A percentile compares a stretch with the other conserved stretches of the same genome.
Evolutionary conservation across 2,888 invertebrate species (phyloP).

Genomic region (Melieria picta): DNA sequence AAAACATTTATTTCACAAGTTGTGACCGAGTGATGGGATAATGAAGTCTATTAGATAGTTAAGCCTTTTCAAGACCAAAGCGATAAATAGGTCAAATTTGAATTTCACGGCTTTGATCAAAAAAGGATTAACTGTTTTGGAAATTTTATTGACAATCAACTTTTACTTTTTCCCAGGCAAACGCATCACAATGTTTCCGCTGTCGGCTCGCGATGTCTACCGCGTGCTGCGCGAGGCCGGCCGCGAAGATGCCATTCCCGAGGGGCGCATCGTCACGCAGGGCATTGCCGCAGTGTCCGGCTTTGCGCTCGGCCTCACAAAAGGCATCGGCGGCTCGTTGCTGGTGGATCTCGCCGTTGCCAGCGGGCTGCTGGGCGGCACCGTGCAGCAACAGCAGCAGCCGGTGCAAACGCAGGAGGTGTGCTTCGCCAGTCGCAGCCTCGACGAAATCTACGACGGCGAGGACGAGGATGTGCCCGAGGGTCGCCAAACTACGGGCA

Average conservation of each 20-base stretch:
- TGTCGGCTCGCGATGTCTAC: slow-evolving; percentile 49
- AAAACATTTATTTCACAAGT: too few species aligned
- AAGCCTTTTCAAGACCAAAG: too few species aligned
- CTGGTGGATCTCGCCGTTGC: slow-evolving; percentile 50
- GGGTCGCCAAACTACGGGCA: neutral
- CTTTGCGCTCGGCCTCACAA: slow-evolving; percentile 53
- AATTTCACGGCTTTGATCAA: too few species aligned
- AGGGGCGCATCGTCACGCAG: slow-evolving; percentile 52
- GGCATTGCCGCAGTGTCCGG: slow-evolving; percentile 54
- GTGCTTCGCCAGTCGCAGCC: slow-evolving; percentile 50
- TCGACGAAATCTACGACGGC: slow-evolving; percentile 34
- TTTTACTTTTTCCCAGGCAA: slow-evolving; percentile 40
- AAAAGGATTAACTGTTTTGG: too few species aligned
- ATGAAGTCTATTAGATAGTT: too few species aligned
- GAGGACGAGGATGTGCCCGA: slow-evolving; percentile 16
- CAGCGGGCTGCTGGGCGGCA: slow-evolving; percentile 35
- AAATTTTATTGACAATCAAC: too few species aligned
- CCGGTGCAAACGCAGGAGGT: slow-evolving; percentile 47
- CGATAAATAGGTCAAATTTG: too few species aligned
- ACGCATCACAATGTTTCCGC: slow-evolving; percentile 49
- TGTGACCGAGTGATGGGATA: too few species aligned
- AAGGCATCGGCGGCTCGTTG: slow-evolving; percentile 52
- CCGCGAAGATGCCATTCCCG: slow-evolving; percentile 44
- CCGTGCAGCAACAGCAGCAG: slow-evolving; percentile 10
- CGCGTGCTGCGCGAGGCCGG: slow-evolving; percentile 45